Evolutionary conservation across 2,888 invertebrate species (phyloP), one percentile per base, ranked within the genome.

Genomic region (Drosophila meridionalis): DNA sequence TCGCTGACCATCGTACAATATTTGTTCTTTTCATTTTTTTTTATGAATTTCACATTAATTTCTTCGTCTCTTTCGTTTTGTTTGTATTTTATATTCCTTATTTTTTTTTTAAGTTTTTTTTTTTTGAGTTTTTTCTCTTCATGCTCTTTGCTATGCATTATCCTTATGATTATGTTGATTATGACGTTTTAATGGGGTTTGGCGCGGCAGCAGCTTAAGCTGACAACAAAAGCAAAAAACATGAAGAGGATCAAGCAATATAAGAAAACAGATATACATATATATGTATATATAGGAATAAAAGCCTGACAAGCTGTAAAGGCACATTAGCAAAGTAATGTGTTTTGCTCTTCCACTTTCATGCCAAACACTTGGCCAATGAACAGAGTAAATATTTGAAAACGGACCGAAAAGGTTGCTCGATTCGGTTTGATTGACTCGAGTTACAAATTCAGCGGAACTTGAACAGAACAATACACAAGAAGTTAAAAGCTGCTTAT

Each of bases 131-230:
- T 52, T 36, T n/a, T 28, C 40, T 14, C 32, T 55, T 56, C 48
- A 12, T 55, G 43, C 38, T 61, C 52, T 40, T 55, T 55, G 64
- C 69, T 71, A 64, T 88, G 85, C 85, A 79, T 82, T 82, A 80
- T 83, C 69, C 80, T 73, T 80, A 86, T 78, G 87, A 87, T 84
- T 82, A 84, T 87, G 87, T 87, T 87, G 83, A 83, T 85, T 89
- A 85, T 89, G 87, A 85, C 82, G 85, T 87, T 85, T 89, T 85
- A 89, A 87, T 87, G 82, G 84, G 82, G 78, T 75, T 89, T 81
- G 83, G 76, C 76, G 76, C 73, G 83, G 57, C 66, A 68, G 40
- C 60, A 73, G 80, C 77, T 86, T 83, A 83, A 82, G 87, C 83
- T 80, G 74, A 73, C 83, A 88, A 88, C 81, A 88, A 86, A 82